Conservation (phyloP, 2,113 vertebrate genomes). For the Aspidoscelis tigris region DNA sequence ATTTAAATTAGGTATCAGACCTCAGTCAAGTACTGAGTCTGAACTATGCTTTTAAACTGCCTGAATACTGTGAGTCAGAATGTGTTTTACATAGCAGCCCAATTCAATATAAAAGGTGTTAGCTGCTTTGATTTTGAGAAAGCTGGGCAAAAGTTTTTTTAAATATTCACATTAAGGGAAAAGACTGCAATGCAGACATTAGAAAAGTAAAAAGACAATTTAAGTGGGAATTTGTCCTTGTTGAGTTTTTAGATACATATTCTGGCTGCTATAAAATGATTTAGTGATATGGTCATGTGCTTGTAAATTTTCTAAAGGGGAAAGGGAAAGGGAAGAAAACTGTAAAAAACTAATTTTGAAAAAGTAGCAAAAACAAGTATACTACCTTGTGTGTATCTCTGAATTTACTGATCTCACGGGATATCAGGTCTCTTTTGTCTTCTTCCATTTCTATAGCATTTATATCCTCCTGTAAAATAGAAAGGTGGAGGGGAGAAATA, state of each 20-base stretch:
- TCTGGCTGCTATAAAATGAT: conserved; percentile 72
- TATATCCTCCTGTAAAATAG: conserved; percentile 91
- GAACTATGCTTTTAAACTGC: conserved; percentile 75
- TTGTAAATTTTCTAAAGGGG: conserved; percentile 72
- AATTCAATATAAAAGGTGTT: conserved; percentile 71
- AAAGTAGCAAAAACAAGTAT: conserved; percentile 79
- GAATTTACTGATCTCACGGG: conserved; percentile 99
- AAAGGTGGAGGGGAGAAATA: conserved; percentile 32
- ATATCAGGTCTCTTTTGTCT: conserved; percentile 99
- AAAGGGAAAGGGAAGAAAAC: conserved; percentile 68
- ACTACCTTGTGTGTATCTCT: conserved; percentile 99
- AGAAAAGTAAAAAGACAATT: conserved; percentile 73
- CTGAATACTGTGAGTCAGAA: conserved; percentile 71
- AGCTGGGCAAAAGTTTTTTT: conserved; percentile 66
- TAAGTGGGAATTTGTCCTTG: conserved; percentile 71
- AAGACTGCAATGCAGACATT: conserved; percentile 71
- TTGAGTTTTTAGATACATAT: conserved; percentile 69
- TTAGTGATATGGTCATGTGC: conserved; percentile 75
- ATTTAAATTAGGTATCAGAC: conserved; percentile 70
- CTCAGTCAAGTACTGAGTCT: conserved; percentile 68
- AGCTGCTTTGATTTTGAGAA: conserved; percentile 18
- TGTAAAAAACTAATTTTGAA: conserved; percentile 81
- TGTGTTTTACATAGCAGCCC: conserved; percentile 73
- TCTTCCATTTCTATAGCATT: conserved; percentile 99
- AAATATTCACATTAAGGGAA: conserved; percentile 73